Base-by-base conservation (phyloP, 2,113 vertebrate genomes). In the Collichthys lucidus region DNA sequence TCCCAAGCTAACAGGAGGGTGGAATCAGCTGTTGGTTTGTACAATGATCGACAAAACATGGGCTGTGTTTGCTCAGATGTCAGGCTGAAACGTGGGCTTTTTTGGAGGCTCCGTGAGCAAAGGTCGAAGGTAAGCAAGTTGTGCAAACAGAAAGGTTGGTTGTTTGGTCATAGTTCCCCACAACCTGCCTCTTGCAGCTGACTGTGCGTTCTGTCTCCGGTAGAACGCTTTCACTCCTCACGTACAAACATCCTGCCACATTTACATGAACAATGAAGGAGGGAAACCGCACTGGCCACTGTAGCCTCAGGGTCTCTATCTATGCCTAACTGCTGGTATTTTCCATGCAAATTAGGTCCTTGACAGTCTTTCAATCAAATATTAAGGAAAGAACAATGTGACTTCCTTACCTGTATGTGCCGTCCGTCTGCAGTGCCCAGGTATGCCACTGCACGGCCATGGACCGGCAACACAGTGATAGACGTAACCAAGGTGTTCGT, bases 371-470 rank as follows among this genome's bases (percentile, higher is more conserved):
- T 84, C 17, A 29, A 35, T n/a, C n/a, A 74, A 5, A 68, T 0
- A 11, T 35, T 31, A 35, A 49, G 26, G 17, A 16, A 5, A 59
- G 31, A 4, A 46, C 3, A 11, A 22, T 0, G 2, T 6, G 31
- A 49, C 10, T 4, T 47, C 6, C 14, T 92, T 91, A 99, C 98
- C 97, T 99, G 97, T 77, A 99, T 96, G 90, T 98, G 97, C 49
- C 96, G 96, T 2, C 98, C 98, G 44, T 96, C 96, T 0, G 95
- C 95, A 0, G 97, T 98, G 47, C 98, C 98, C 14, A 99, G 94
- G 72, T 96, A 98, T 22, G 96, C 97, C 69, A 99, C 93, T 0
- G 97, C 96, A 8, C 97, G 96, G 42, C 96, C 94, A 2, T 93
- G 92, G 89, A 95, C 96, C 60, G 89, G 95, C 61, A 96, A 96